Evolutionary conservation across 2,888 invertebrate genomes (phyloP).

Genomic region (Acleris literana): DNA sequence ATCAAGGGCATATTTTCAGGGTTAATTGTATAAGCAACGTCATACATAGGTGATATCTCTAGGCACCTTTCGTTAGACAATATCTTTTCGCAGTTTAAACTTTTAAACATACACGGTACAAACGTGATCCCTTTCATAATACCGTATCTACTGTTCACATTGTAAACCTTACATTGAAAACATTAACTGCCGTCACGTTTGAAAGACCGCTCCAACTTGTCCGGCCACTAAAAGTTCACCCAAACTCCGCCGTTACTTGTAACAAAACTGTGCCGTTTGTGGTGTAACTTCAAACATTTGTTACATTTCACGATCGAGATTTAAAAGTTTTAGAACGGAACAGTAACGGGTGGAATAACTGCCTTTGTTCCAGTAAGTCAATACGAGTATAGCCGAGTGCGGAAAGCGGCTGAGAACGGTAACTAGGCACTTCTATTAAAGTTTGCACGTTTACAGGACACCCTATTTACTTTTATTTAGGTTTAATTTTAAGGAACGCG

Average conservation of each 20-base stretch:
- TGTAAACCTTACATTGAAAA: not conserved
- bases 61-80: too few species aligned
- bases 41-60: too few species aligned
- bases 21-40: too few species aligned
- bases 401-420: not conserved
- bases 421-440: too few species aligned
- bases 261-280: constrained; percentile 59
- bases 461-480: too few species aligned
- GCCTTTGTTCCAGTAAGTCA: constrained; percentile 10
- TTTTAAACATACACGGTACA: too few species aligned
- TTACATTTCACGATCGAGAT: constrained; percentile 54
- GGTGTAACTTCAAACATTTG: constrained; percentile 58
- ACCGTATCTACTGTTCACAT: not conserved
- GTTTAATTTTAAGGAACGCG: too few species aligned
- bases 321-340: constrained; percentile 42
- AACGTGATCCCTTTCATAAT: too few species aligned
- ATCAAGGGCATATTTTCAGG: too few species aligned
- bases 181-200: constrained; percentile 12
- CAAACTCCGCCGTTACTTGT: constrained; percentile 48
- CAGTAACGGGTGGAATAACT: constrained; percentile 14
- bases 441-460: too few species aligned
- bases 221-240: constrained; percentile 27
- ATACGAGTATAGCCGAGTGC: not conserved
- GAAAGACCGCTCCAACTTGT: constrained; percentile 12
- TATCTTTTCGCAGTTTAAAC: too few species aligned